A percentile compares a stretch with the other conserved stretches of the same genome.
Evolutionary conservation across 2,888 invertebrate species (phyloP).

Genomic region (Epistrophe eligans): DNA sequence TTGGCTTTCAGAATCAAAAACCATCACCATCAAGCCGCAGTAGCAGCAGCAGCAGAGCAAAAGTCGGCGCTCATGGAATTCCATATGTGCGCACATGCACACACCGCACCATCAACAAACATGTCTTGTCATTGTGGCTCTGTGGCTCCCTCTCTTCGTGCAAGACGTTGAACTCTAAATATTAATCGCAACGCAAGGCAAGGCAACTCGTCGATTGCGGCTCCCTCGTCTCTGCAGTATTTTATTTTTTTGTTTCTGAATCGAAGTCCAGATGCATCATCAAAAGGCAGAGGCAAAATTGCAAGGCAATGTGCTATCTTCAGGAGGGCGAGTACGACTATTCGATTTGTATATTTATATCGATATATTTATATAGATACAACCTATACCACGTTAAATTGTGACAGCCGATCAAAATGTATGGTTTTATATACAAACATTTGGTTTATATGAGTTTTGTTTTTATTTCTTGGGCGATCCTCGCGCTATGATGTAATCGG

Average conservation of each 20-base stretch:
- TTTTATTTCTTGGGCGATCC: slow-evolving; percentile 49
- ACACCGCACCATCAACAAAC: slow-evolving; percentile 46
- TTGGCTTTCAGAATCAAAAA: slow-evolving; percentile 72
- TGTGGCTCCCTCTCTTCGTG: slow-evolving; percentile 57
- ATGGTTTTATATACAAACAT: slow-evolving; percentile 31
- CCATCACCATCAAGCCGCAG: slow-evolving; percentile 16
- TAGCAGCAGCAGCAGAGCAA: not conserved
- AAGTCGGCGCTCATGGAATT: slow-evolving; percentile 56
- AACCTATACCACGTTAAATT: slow-evolving; percentile 19
- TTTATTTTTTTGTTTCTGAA: not conserved
- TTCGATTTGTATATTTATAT: slow-evolving; percentile 13
- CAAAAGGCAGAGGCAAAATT: not conserved
- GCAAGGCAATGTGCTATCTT: slow-evolving; percentile 27
- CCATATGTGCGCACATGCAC: slow-evolving; percentile 50
- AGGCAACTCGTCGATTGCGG: slow-evolving; percentile 54
- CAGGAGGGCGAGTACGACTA: slow-evolving; percentile 32
- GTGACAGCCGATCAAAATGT: slow-evolving; percentile 52
- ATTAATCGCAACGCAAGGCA: slow-evolving; percentile 43
- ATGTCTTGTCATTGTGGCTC: slow-evolving; percentile 66
- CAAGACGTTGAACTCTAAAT: slow-evolving; percentile 74
- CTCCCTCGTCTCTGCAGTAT: slow-evolving; percentile 15
- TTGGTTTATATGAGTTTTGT: slow-evolving; percentile 34
- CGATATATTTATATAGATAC: too few species aligned
- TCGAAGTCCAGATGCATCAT: slow-evolving; percentile 48
- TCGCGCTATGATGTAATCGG: slow-evolving; percentile 73